phyloP scores from a whole-genome alignment of 1,140 invertebrate genomes.

The Drepana arcuata region DNA sequence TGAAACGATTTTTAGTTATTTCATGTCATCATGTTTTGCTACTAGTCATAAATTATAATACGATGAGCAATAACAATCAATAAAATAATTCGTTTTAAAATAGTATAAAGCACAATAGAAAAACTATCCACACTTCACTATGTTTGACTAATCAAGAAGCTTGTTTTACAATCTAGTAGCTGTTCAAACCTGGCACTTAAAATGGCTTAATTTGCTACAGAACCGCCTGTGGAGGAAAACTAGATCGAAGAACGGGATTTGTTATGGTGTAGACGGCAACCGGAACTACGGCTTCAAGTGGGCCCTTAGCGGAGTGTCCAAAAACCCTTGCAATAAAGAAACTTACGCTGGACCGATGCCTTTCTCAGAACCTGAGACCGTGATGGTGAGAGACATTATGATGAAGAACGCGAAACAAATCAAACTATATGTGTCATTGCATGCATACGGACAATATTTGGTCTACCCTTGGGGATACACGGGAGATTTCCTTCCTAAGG shows the following conservation, averaged over 20 bases:
- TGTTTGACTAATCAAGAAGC: too few species aligned
- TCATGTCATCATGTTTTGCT: too few species aligned
- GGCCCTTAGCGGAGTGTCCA: constrained; percentile 76
- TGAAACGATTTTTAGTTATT: too few species aligned
- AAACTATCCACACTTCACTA: too few species aligned
- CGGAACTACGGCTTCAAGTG: constrained; percentile 79
- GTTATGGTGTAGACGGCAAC: constrained; percentile 77
- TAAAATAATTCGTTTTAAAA: too few species aligned
- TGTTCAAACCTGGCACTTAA: too few species aligned
- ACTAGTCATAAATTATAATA: too few species aligned
- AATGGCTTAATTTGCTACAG: constrained; percentile 33
- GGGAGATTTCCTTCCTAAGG: constrained; percentile 39
- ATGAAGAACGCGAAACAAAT: constrained; percentile 66
- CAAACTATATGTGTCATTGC: constrained; percentile 79
- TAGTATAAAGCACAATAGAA: too few species aligned
- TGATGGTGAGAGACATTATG: constrained; percentile 74
- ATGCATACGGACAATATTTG: constrained; percentile 77
- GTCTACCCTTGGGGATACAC: constrained; percentile 76
- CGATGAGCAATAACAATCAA: too few species aligned
- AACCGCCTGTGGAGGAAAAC: constrained; percentile 77
- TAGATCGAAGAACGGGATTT: constrained; percentile 61
- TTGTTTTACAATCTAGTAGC: too few species aligned
- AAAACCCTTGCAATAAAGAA: constrained; percentile 77
- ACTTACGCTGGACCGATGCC: constrained; percentile 79
- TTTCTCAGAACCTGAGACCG: constrained; percentile 85